Base-by-base conservation (phyloP, 92 coral and sea anemone species). In the Siderastrea siderea region DNA sequence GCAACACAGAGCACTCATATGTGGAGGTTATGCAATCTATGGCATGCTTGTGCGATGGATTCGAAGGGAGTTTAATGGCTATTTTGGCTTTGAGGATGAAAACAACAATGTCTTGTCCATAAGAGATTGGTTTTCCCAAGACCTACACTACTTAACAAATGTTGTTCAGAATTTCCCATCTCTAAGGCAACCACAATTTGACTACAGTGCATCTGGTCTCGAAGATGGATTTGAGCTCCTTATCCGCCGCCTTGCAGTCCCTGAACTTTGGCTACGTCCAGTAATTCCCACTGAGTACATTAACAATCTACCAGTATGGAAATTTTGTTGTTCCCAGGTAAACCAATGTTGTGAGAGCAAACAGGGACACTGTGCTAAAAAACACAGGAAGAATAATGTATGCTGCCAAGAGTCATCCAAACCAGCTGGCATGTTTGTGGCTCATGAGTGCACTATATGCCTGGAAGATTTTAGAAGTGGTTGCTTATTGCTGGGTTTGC, bases 211-310 rank as follows among this genome's bases (percentile, higher is more conserved):
- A n/a, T 66, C 91, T 0, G 89, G 92, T n/a, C 92, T 92, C 55
- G 99, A 95, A 68, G 96, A 95, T 89, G 95, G 97, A 47, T 88
- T 98, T 85, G 99, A 98, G 71, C 90, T 92, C 74, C 86, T 98
- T 47, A 95, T 98, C 44, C 96, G 97, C 19, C 96, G 98, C 52
- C 90, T 98, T 73, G 99, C 99, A 47, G 93, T 94, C 19, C 99
- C 99, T 16, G 99, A 94, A 63, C 92, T 98, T 49, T 98, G 99
- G 99, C 92, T 98, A 26, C 96, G 92, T 46, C 99, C 99, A 1
- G 50, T 95, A 14, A 86, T 98, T n/a, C 99, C 99, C 59, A 95
- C 98, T 19, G 98, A 98, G 48, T 98, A 94, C 79, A 90, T 98
- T 19, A 93, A 95, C 87, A 88, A 90, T 61, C 95, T 98, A 15